Percentiles rank a stretch among this genome's conserved stretches.
phyloP scores from a whole-genome alignment of 2,797 vertebrate species.

The Neopelma chrysocephalum region DNA sequence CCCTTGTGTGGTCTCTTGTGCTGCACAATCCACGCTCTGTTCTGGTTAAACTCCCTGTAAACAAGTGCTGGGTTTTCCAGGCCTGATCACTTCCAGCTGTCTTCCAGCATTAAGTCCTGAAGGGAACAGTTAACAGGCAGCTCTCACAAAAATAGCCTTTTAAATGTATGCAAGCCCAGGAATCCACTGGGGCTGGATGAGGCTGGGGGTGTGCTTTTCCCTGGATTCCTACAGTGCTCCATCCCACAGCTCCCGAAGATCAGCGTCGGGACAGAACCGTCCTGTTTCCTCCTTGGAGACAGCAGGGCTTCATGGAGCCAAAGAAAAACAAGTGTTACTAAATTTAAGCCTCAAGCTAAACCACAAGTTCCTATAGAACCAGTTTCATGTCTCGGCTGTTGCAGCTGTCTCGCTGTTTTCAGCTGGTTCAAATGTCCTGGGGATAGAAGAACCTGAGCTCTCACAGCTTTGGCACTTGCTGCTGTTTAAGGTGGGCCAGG shows the following conservation, averaged over 20 bases:
- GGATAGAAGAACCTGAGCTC: background rate
- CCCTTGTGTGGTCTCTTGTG: accelerated
- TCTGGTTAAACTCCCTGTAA: background rate
- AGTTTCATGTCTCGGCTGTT: background rate
- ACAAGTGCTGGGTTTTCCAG: background rate
- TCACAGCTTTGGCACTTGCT: background rate
- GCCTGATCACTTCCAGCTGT: background rate
- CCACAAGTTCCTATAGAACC: background rate
- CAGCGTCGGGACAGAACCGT: background rate
- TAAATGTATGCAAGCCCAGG: background rate
- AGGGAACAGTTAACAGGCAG: background rate
- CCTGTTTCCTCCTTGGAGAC: background rate
- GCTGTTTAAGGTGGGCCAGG: background rate
- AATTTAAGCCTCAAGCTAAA: conserved; percentile 22
- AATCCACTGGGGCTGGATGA: background rate
- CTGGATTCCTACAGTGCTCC: background rate
- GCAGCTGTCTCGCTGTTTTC: conserved; percentile 16
- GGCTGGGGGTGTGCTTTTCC: background rate
- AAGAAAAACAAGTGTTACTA: conserved; percentile 25
- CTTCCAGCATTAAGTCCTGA: background rate
- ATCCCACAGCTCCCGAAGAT: background rate
- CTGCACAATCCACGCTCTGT: accelerated
- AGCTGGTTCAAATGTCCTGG: background rate
- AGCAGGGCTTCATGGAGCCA: background rate
- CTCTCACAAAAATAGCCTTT: background rate